phyloP scores from a whole-genome alignment of 2,797 vertebrate species.

The Pangasius larnaudii region DNA sequence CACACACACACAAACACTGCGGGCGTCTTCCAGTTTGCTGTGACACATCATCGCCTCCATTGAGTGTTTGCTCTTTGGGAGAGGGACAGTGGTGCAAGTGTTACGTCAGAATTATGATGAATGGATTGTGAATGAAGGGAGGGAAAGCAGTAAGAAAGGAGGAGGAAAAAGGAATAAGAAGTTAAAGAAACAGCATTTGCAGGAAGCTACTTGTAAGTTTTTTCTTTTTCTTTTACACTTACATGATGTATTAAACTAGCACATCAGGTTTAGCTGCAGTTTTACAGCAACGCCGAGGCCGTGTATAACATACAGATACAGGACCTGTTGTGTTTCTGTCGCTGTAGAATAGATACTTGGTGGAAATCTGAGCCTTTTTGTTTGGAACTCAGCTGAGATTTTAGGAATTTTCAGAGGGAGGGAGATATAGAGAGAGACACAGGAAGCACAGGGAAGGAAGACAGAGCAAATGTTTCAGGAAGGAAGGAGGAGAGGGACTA shows the following conservation, averaged over 20 bases:
- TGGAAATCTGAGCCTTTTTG: slow-evolving; percentile 28
- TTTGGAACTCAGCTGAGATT: slow-evolving; percentile 29
- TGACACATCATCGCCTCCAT: slow-evolving; percentile 41
- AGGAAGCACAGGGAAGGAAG: neutral
- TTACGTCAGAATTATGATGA: slow-evolving; percentile 32
- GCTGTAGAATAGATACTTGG: neutral
- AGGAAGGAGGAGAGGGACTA: slow-evolving; percentile 15
- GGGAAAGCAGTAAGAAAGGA: slow-evolving; percentile 14
- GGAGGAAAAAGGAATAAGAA: neutral
- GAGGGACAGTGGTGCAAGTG: slow-evolving; percentile 32
- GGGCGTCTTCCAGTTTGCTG: slow-evolving; percentile 30
- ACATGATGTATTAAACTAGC: neutral
- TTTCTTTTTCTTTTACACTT: neutral
- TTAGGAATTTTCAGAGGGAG: slow-evolving; percentile 19
- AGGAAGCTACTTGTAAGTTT: neutral
- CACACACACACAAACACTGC: neutral
- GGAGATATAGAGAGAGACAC: neutral
- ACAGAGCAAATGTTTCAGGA: slow-evolving; percentile 10
- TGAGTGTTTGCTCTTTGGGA: slow-evolving; percentile 57
- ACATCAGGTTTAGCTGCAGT: neutral
- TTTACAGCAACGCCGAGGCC: neutral
- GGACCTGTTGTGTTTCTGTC: neutral
- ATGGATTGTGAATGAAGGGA: slow-evolving; percentile 37
- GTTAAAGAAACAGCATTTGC: neutral
- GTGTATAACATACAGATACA: neutral